These are phyloP conservation scores for Halichondria panicea DNA, from an alignment of 37 sponge, comb jelly and placozoan species.

Conservation along the genomic window DNA sequence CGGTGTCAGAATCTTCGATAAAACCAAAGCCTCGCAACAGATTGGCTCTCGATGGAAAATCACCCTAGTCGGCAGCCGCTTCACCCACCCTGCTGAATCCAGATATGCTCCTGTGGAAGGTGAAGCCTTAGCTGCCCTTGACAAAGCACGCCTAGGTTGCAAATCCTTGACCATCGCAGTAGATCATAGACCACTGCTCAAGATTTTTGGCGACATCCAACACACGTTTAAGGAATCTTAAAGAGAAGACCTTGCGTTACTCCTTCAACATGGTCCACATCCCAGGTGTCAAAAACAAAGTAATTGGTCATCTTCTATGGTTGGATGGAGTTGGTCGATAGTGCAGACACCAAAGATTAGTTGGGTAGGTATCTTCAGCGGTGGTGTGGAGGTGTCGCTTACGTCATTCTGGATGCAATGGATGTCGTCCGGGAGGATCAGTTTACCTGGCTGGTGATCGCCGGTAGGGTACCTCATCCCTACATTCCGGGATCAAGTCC, in stretches of 20 bases:
- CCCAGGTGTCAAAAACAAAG: slow-evolving; percentile 21
- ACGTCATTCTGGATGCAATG: slow-evolving; percentile 16
- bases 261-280: slow-evolving; percentile 39
- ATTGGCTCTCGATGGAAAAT: slow-evolving; percentile 50
- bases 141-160: slow-evolving; percentile 52
- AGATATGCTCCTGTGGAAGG: slow-evolving; percentile 42
- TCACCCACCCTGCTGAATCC: slow-evolving; percentile 50
- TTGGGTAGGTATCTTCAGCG: slow-evolving; percentile 28
- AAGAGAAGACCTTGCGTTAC: slow-evolving; percentile 36
- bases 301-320: too few relatives aligned
- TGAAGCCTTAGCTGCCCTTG: slow-evolving; percentile 45
- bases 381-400: background rate
- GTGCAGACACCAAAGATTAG: slow-evolving; percentile 28
- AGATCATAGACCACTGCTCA: slow-evolving; percentile 40
- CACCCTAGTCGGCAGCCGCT: slow-evolving; percentile 42
- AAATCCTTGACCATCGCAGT: slow-evolving; percentile 39
- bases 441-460: slow-evolving; percentile 31
- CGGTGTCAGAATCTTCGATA: slow-evolving; percentile 43
- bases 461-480: slow-evolving; percentile 50
- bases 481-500: too few relatives aligned
- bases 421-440: slow-evolving; percentile 34
- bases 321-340: too few relatives aligned
- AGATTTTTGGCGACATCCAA: slow-evolving; percentile 20
- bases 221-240: slow-evolving; percentile 18
- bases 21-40: slow-evolving; percentile 46